Percentiles rank a stretch among this genome's conserved stretches.
phyloP scores from a whole-genome alignment of 2,888 invertebrate genomes.

The Apomyelois bistriatella region DNA sequence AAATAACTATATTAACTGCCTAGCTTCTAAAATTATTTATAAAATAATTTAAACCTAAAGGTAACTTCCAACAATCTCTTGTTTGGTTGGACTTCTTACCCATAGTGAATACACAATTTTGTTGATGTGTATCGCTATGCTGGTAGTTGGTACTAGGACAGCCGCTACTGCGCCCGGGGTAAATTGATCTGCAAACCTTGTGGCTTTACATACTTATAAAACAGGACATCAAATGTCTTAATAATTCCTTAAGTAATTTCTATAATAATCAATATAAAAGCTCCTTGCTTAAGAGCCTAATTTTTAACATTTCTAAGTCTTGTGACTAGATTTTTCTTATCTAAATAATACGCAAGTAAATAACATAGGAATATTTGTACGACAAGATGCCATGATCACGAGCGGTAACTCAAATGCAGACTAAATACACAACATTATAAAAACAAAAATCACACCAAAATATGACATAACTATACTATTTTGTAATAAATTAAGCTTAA shows the following conservation, averaged over 20 bases:
- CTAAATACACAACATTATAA: constrained; percentile 69
- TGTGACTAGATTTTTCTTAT: constrained; percentile 78
- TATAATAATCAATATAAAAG: constrained; percentile 66
- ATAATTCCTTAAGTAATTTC: constrained; percentile 41
- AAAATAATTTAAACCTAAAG: constrained; percentile 73
- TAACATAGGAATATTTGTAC: constrained; percentile 81
- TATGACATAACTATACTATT: constrained; percentile 41
- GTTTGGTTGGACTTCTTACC: constrained; percentile 21
- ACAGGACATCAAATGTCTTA: constrained; percentile 64
- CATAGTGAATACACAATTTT: constrained; percentile 13
- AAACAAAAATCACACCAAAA: constrained; percentile 76
- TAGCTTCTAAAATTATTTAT: constrained; percentile 66
- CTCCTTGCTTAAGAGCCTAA: constrained; percentile 67
- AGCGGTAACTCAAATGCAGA: constrained; percentile 80
- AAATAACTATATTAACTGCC: constrained; percentile 56
- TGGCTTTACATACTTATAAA: constrained; percentile 33
- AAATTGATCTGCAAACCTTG: constrained; percentile 8
- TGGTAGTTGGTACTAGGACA: too few species aligned
- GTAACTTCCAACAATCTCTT: constrained; percentile 69
- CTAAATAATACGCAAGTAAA: constrained; percentile 75
- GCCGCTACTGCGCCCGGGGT: not conserved
- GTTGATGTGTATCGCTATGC: not conserved
- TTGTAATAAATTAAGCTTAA: constrained; percentile 75
- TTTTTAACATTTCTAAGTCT: constrained; percentile 77
- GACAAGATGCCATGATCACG: constrained; percentile 80